Evolutionary conservation across 2,888 invertebrate genomes (phyloP), one percentile per base, ranked within the genome.

Genomic region (Nephrotoma flavescens): DNA sequence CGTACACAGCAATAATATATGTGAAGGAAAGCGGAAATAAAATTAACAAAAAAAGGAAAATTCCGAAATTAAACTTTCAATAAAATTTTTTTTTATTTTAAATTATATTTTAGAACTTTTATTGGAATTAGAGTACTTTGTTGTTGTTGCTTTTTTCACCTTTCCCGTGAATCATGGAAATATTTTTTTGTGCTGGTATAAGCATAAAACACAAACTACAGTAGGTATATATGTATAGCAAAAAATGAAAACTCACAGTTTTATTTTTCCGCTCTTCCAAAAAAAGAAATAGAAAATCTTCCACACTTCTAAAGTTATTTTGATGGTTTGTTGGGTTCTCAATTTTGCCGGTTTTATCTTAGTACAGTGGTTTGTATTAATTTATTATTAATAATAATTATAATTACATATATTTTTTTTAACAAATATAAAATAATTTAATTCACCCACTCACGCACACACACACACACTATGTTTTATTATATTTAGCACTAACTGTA

Each of bases 211-310:
- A 31, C 0, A 57, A 15, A 57, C 19, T 57, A 57, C 6, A 19
- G 19, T 0, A 41, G 9, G 4, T 84, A 84, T 31, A 31, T n/a
- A n/a, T n/a, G n/a, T n/a, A n/a, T 41, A 84, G n/a, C 31, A 31
- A n/a, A 41, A 84, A 42, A 42, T 42, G 41, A 42, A 84, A 84
- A 84, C 84, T 84, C 84, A 84, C 84, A 84, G 42, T 42, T 84
- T 84, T 84, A 41, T 84, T 84, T 84, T 84, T 84, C 84, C 84
- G 84, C 42, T 84, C 84, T 84, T 84, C 84, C 84, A 84, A 84
- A 84, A 84, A 84, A n/a, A 84, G 84, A 84, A 84, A 84, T 42
- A 84, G 84, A 84, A 84, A 84, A 84, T 84, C 84, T 84, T 84
- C 84, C 84, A 84, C 84, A 84, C 84, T 84, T 84, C 84, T 84